phyloP scores from a whole-genome alignment of 1,140 invertebrate species.

The Bactericera cockerelli region DNA sequence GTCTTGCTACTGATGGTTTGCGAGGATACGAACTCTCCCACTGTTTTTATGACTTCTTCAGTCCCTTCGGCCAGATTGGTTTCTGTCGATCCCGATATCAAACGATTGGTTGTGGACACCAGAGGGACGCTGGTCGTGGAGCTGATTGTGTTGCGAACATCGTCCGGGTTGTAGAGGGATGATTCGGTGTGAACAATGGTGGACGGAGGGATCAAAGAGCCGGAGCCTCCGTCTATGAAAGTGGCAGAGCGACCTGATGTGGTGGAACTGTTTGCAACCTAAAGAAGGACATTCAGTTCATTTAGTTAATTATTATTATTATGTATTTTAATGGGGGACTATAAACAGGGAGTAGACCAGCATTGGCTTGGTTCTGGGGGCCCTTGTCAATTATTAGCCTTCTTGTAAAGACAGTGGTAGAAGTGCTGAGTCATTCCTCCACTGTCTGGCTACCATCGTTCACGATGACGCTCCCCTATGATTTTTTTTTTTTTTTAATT shows the following conservation, averaged over 20 bases:
- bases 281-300: not conserved
- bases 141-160: conserved; percentile 29
- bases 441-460: too few species aligned
- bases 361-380: too few species aligned
- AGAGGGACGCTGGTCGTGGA: conserved; percentile 49
- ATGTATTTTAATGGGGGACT: too few species aligned
- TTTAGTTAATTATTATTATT: not conserved
- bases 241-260: too few species aligned
- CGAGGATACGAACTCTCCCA: conserved; percentile 70
- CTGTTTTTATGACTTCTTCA: conserved; percentile 18
- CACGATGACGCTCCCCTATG: too few species aligned
- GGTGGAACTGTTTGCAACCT: too few species aligned
- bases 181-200: conserved; percentile 51
- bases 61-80: conserved; percentile 33
- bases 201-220: conserved; percentile 5
- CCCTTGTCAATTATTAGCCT: too few species aligned
- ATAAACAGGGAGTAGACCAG: too few species aligned
- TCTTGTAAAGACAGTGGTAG: too few species aligned
- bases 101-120: conserved; percentile 52
- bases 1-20: conserved; percentile 91
- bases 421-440: too few species aligned
- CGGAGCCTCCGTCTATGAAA: not conserved
- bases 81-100: conserved; percentile 38
- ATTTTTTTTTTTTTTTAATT: too few species aligned
- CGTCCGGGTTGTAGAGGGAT: conserved; percentile 38